Percentiles rank a stretch among this genome's conserved stretches.
Conservation (phyloP, 2,113 vertebrate species). For the Zosterops lateralis region DNA sequence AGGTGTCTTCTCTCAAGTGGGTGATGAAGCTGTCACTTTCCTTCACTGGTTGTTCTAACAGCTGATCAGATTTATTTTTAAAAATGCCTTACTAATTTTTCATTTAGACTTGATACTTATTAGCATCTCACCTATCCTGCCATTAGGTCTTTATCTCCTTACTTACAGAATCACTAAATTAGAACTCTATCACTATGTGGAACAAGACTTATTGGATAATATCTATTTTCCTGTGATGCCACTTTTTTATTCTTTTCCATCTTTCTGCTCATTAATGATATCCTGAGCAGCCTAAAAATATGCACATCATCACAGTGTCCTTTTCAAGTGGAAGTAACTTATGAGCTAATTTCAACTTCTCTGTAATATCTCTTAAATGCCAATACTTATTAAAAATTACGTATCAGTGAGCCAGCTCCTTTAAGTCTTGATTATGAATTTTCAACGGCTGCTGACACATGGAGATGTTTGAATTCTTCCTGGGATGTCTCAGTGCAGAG, state of each 20-base stretch:
- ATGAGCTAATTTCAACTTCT: background rate
- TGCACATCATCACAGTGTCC: background rate
- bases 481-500: slow-evolving; percentile 2
- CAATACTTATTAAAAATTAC: background rate
- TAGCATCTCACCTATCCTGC: background rate
- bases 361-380: background rate
- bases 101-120: background rate
- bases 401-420: background rate
- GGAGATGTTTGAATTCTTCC: slow-evolving; percentile 46
- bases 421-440: background rate
- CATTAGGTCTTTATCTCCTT: background rate
- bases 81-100: background rate
- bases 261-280: background rate
- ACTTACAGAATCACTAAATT: background rate
- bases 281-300: background rate
- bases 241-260: background rate
- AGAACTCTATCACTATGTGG: background rate
- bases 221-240: background rate
- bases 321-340: background rate
- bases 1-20: slow-evolving; percentile 2
- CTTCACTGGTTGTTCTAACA: background rate
- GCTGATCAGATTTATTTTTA: background rate
- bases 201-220: background rate
- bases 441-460: slow-evolving; percentile 39
- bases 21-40: background rate